Percentiles rank a stretch among this genome's conserved stretches.
These are phyloP conservation scores for Labrus mixtus DNA, from an alignment of 2,113 vertebrate genomes.

Conservation along the genomic window DNA sequence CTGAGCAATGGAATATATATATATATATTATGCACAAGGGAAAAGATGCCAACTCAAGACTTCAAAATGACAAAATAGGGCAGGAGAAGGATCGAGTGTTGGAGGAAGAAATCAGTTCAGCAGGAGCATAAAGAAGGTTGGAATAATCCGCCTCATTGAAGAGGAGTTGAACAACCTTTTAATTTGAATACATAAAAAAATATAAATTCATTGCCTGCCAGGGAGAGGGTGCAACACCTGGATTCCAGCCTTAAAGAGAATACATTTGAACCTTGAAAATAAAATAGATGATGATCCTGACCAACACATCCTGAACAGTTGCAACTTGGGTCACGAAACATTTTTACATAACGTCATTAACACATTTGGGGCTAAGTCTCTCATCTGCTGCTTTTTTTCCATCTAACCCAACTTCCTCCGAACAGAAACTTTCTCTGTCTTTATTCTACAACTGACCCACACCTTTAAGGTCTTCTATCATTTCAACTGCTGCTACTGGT, in stretches of 20 bases:
- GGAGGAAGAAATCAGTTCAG: background rate
- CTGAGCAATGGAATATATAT: slow-evolving; percentile 32
- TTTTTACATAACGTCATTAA: no score
- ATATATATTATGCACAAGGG: slow-evolving; percentile 35
- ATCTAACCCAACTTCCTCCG: no score
- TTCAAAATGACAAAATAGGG: slow-evolving; percentile 36
- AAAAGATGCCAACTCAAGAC: slow-evolving; percentile 22
- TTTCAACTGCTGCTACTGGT: no score
- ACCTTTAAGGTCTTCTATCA: no score
- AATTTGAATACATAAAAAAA: background rate
- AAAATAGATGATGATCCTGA: no score
- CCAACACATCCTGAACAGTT: no score
- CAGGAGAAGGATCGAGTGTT: background rate
- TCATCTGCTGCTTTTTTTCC: no score
- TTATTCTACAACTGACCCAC: no score
- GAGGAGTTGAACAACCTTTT: background rate
- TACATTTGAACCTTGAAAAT: background rate
- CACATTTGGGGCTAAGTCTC: no score
- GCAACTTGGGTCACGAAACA: no score
- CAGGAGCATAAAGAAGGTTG: slow-evolving; percentile 3
- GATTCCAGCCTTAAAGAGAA: background rate
- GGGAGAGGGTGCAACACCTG: background rate
- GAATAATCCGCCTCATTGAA: slow-evolving; percentile 9
- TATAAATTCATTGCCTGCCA: background rate
- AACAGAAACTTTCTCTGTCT: no score